Evolutionary conservation across 2,888 invertebrate genomes (phyloP).

Genomic region (Diarsia brunnea): DNA sequence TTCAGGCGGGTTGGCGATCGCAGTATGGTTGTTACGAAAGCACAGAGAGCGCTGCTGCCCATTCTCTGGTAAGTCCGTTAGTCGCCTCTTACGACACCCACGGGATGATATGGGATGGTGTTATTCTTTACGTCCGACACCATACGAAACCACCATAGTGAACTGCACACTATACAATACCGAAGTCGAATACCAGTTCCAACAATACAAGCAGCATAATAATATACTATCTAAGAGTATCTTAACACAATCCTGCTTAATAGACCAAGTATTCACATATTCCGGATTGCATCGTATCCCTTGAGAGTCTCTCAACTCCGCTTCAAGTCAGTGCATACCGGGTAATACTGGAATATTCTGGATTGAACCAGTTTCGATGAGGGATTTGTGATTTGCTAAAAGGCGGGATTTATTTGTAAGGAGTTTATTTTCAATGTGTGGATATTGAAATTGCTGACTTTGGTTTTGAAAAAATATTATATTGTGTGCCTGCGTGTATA

Average conservation of each 20-base stretch:
- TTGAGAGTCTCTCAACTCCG: slow-evolving; percentile 65
- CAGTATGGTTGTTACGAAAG: too few species aligned
- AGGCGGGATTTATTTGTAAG: slow-evolving; percentile 14
- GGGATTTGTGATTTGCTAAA: slow-evolving; percentile 70
- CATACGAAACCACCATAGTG: too few species aligned
- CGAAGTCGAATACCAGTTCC: slow-evolving; percentile 26
- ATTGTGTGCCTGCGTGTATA: neutral
- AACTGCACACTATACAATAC: neutral
- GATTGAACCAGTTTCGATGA: slow-evolving; percentile 62
- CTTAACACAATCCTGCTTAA: slow-evolving; percentile 39
- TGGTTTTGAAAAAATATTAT: neutral
- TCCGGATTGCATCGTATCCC: slow-evolving; percentile 69
- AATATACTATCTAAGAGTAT: slow-evolving; percentile 1
- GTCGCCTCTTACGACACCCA: too few species aligned
- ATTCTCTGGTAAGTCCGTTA: too few species aligned
- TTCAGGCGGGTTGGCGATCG: too few species aligned
- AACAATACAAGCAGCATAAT: neutral
- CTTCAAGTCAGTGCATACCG: slow-evolving; percentile 54
- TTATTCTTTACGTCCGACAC: too few species aligned
- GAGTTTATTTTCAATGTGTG: slow-evolving; percentile 19
- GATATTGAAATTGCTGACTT: neutral
- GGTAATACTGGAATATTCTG: slow-evolving; percentile 68
- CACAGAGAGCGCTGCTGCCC: too few species aligned
- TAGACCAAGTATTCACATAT: slow-evolving; percentile 71
- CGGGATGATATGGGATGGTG: too few species aligned